These are phyloP conservation scores for Scaptomyza flava DNA, from an alignment of 2,888 invertebrate species.

Conservation along the genomic window DNA sequence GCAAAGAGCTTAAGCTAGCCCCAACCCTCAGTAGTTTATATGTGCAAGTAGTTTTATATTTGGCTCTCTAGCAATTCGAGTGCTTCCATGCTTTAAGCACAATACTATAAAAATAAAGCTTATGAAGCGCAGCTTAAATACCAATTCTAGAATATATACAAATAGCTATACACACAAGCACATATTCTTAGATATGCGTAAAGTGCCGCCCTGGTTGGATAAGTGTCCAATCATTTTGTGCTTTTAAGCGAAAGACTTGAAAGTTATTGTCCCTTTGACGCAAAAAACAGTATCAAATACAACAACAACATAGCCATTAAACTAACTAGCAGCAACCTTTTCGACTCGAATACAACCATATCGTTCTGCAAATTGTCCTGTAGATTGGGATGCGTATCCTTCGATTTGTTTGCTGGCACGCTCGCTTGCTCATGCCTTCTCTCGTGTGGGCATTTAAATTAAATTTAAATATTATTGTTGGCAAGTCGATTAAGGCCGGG, in stretches of 20 bases:
- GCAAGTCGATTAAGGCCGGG: conserved; percentile 78
- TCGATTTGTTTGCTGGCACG: conserved; percentile 63
- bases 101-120: conserved; percentile 41
- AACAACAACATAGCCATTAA: conserved; percentile 53
- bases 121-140: conserved; percentile 53
- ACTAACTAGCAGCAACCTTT: conserved; percentile 47
- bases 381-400: conserved; percentile 63
- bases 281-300: conserved; percentile 27
- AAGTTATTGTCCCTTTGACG: conserved; percentile 66
- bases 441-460: conserved; percentile 81
- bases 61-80: conserved; percentile 45
- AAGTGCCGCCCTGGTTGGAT: conserved; percentile 60
- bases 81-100: conserved; percentile 44
- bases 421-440: conserved; percentile 27
- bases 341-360: conserved; percentile 31
- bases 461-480: conserved; percentile 82
- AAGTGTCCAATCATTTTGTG: conserved; percentile 70
- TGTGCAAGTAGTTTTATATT: conserved; percentile 47
- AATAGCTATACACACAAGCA: conserved; percentile 1
- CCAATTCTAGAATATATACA: conserved; percentile 50
- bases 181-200: conserved; percentile 27
- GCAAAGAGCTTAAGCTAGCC: conserved; percentile 50
- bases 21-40: conserved; percentile 29
- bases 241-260: conserved; percentile 68
- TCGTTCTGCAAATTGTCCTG: conserved; percentile 69